Evolutionary conservation across 2,113 vertebrate species (phyloP).

Genomic region (Thryonomys swinderianus): DNA sequence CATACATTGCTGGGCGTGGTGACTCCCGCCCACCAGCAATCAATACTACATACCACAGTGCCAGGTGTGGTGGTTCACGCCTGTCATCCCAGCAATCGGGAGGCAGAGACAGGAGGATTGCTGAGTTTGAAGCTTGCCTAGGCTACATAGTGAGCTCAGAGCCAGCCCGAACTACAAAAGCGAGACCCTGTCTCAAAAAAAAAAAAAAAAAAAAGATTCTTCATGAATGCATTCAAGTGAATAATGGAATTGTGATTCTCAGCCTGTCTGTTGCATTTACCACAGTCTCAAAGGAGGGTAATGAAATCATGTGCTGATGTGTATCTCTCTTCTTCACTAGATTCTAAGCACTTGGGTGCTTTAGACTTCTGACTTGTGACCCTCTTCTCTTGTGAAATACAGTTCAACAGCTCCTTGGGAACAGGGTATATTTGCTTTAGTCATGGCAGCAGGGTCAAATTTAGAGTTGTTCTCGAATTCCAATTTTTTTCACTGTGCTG

Average conservation of each 20-base stretch:
- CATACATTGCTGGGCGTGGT: no score
- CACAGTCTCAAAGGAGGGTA: not conserved
- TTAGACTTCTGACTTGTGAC: constrained; percentile 16
- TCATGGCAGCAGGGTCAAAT: constrained; percentile 1
- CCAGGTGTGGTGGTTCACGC: no score
- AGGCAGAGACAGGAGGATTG: no score
- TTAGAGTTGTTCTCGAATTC: constrained; percentile 61
- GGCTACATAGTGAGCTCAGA: no score
- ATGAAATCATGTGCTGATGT: not conserved
- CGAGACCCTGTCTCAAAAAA: no score
- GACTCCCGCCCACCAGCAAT: no score
- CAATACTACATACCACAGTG: no score
- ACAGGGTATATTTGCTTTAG: not conserved
- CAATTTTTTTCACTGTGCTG: constrained; percentile 44
- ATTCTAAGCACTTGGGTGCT: not conserved
- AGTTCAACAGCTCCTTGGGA: not conserved
- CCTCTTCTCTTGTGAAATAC: constrained; percentile 39
- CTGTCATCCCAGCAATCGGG: no score
- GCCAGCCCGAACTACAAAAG: no score
- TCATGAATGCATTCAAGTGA: constrained; percentile 17
- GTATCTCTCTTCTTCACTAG: not conserved
- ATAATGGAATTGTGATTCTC: not conserved
- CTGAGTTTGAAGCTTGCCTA: no score
- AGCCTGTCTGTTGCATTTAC: not conserved
- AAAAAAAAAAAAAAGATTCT: no score